Evolutionary conservation across 2,888 invertebrate genomes (phyloP), one percentile per base, ranked within the genome.

Genomic region (Lordiphosa fenestrarum): DNA sequence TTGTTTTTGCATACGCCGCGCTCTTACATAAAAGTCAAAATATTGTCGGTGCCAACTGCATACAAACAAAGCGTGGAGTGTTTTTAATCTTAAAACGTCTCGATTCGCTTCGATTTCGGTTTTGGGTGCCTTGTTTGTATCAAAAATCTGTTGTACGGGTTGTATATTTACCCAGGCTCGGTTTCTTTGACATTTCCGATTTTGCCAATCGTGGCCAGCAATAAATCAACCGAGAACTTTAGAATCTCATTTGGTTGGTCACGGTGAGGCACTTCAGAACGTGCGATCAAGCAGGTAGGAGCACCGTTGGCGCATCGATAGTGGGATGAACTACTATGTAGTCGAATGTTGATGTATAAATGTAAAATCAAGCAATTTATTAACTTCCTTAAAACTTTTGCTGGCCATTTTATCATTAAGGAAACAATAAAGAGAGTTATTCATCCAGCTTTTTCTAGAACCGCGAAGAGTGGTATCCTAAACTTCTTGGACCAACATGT

Each of bases 141-240:
- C 62, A 63, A 74, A 33, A 84, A 74, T 77, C 78, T 15, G 15
- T 15, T 66, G 62, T 72, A 84, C 77, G 82, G 84, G 77, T 84
- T 82, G 78, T 78, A 78, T 69, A 82, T 78, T 66, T 64, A 47
- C 39, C 25, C 10, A 55, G 50, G 15, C 15, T 53, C 36, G 39
- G 40, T 37, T 49, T 56, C 53, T 53, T 61, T 55, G 52, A 82
- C 77, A 65, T 82, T 77, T 84, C 84, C 82, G 78, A 77, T 77
- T 77, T 71, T 48, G 52, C 53, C 74, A 74, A 84, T 84, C 84
- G 71, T 59, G 30, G 4, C 13, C 33, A 15, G 44, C 12, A 37
- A 69, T 84, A 78, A 78, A 78, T 84, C 69, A 84, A 68, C 23
- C n/a, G 36, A 30, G 30, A 30, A 30, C 42, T 50, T 39, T 54